Base-by-base conservation (phyloP, 2,888 invertebrate genomes). In the Seira ritae region DNA sequence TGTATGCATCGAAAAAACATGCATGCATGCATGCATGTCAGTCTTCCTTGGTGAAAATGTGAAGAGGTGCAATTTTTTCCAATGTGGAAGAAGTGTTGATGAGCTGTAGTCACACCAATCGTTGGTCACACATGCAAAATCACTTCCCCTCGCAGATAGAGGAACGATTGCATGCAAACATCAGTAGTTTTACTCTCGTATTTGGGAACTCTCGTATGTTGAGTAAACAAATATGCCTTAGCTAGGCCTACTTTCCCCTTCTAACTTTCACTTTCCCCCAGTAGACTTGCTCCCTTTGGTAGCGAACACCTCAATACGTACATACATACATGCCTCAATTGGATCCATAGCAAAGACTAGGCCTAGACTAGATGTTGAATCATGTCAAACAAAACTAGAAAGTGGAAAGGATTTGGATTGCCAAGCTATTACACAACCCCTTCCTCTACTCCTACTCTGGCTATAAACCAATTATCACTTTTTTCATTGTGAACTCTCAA, bases 61-160 rank as follows among this genome's bases (percentile, higher is more conserved):
- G 55, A 55, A 55, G 55, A 55, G 55, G 55, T 1, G 55, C 55
- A 55, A 8, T n/a, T 31, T 55, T 55, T 17, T 55, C 55, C 17
- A 8, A 15, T 55, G 31, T 31, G 31, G 31, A 31, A 55, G 17
- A 55, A 12, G 55, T 55, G 55, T 55, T 55, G 15, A 55, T 55
- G 55, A 55, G 55, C 17, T 55, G 55, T 55, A 55, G 55, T 55
- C 55, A 55, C 55, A 55, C 55, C 55, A 55, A 55, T 55, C 55
- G 55, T 55, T 55, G 55, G 55, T 55, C 55, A 55, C 55, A 55
- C 55, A 55, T n/a, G 55, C 55, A 55, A 55, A 55, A 55, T 55
- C 55, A 55, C 55, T 55, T 55, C 55, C 55, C 12, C 17, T 15
- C 55, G 3, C n/a, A 55, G 55, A 55, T 55, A 55, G 17, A 12